phyloP scores from a whole-genome alignment of 2,797 vertebrate species.

The Prionace glauca region DNA sequence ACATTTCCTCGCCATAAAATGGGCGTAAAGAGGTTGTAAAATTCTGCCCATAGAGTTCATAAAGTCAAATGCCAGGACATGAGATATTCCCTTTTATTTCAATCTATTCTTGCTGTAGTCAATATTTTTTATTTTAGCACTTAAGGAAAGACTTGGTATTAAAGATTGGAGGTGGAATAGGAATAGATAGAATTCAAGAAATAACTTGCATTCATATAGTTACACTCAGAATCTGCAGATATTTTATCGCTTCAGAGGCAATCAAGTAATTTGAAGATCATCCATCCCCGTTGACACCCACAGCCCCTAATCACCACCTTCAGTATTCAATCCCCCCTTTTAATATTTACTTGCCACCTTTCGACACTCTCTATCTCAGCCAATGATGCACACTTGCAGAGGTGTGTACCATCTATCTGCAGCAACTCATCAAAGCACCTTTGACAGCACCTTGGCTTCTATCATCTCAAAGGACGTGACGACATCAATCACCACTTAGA shows the following conservation, averaged over 20 bases:
- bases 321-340: too few species aligned
- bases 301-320: too few species aligned
- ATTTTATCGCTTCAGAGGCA: not conserved
- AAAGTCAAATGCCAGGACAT: too few species aligned
- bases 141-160: not conserved
- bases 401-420: too few species aligned
- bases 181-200: not conserved
- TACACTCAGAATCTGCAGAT: not conserved
- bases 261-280: not conserved
- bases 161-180: not conserved
- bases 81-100: not conserved
- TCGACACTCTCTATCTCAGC: not conserved
- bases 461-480: too few species aligned
- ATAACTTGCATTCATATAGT: not conserved
- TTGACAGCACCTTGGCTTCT: too few species aligned
- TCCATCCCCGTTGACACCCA: too few species aligned
- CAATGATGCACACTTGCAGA: not conserved
- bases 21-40: too few species aligned
- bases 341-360: too few species aligned
- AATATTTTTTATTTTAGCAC: not conserved
- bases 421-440: too few species aligned
- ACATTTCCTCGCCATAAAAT: too few species aligned
- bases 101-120: not conserved
- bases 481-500: not conserved
- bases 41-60: too few species aligned